Conservation (phyloP, 2,888 invertebrate genomes). For the Helicoverpa assulta region DNA sequence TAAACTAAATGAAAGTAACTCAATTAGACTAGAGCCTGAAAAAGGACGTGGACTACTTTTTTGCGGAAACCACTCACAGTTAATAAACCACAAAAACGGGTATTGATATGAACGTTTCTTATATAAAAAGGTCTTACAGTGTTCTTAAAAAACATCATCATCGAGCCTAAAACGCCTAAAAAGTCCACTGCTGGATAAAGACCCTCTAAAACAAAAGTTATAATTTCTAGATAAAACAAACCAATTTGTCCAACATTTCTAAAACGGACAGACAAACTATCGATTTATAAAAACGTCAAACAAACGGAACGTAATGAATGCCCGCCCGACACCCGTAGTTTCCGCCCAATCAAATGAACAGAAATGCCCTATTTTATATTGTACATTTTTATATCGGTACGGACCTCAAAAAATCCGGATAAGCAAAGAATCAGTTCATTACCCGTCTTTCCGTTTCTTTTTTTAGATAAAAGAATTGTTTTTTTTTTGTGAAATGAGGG, state of each 20-base stretch:
- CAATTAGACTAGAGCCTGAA: too few species aligned
- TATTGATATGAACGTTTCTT: too few species aligned
- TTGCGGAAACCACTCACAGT: too few species aligned
- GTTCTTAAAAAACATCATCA: too few species aligned
- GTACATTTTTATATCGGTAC: background rate
- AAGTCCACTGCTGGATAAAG: too few species aligned
- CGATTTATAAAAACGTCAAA: constrained; percentile 6
- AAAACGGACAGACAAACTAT: background rate
- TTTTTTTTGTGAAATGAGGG: background rate
- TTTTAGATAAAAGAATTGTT: background rate
- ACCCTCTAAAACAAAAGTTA: too few species aligned
- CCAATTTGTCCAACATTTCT: background rate
- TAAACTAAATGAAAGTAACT: too few species aligned
- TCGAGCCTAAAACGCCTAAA: too few species aligned
- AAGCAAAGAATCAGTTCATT: background rate
- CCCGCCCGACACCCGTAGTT: constrained; percentile 8
- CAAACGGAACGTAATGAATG: constrained; percentile 20
- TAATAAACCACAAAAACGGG: too few species aligned
- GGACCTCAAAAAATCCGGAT: background rate
- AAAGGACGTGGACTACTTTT: too few species aligned
- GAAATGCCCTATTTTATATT: background rate
- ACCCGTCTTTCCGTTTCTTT: background rate
- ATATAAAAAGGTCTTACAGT: too few species aligned
- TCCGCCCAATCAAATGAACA: constrained; percentile 1
- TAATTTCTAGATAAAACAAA: background rate